phyloP scores from a whole-genome alignment of 2,888 invertebrate genomes.

The Quadriops clusia region DNA sequence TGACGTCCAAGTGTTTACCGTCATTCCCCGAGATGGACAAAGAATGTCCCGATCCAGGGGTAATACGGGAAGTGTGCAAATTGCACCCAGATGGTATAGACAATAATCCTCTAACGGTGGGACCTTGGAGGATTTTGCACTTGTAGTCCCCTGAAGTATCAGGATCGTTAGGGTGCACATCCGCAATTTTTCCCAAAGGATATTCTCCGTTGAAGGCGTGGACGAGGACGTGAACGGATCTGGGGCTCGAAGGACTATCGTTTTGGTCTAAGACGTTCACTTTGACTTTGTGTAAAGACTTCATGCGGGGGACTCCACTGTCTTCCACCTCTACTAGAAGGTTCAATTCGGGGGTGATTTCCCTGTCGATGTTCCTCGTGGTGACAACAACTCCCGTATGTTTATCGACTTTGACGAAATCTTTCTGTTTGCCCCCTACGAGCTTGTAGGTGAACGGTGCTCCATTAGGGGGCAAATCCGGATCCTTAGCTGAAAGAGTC shows the following conservation, averaged over 20 bases:
- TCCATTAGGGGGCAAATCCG: constrained; percentile 81
- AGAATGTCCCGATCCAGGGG: constrained; percentile 60
- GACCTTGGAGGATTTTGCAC: constrained; percentile 64
- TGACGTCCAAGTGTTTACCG: constrained; percentile 74
- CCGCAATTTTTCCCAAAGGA: constrained; percentile 74
- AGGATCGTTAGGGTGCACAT: constrained; percentile 84
- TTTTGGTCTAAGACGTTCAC: constrained; percentile 78
- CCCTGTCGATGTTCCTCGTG: constrained; percentile 70
- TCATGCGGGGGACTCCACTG: constrained; percentile 73
- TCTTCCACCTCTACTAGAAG: constrained; percentile 78
- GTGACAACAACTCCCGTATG: constrained; percentile 72
- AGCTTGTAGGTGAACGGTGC: constrained; percentile 77
- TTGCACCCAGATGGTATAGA: constrained; percentile 69
- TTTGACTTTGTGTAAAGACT: constrained; percentile 63
- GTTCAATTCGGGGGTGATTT: constrained; percentile 61
- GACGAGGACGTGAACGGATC: constrained; percentile 70
- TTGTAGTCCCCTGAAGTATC: constrained; percentile 83
- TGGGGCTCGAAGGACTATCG: constrained; percentile 76
- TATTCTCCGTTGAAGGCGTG: constrained; percentile 65
- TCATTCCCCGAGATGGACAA: constrained; percentile 80
- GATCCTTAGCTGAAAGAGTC: constrained; percentile 78
- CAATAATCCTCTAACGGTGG: constrained; percentile 47
- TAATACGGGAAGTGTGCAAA: constrained; percentile 60
- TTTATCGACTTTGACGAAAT: constrained; percentile 63
- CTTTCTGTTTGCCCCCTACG: constrained; percentile 66